Conservation (phyloP, 1,140 invertebrate species). For the Drosophila cardini region DNA sequence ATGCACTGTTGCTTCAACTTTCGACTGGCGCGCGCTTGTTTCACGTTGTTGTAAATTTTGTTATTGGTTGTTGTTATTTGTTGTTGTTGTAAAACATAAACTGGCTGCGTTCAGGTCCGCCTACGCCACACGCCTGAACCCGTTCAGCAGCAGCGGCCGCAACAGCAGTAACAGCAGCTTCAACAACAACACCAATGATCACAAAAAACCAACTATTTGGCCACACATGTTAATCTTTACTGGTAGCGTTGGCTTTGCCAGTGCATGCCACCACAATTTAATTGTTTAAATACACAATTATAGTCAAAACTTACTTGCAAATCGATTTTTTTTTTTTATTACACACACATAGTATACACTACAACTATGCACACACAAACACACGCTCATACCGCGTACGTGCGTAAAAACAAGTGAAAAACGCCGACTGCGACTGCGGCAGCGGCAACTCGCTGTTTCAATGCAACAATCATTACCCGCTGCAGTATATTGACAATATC, state of each 20-base stretch:
- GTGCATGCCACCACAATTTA: slow-evolving; percentile 7
- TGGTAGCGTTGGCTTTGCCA: slow-evolving; percentile 16
- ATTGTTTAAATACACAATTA: slow-evolving; percentile 69
- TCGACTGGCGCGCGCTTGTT: slow-evolving; percentile 45
- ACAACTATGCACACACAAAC: slow-evolving; percentile 32
- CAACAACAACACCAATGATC: not conserved
- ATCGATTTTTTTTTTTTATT: slow-evolving; percentile 74
- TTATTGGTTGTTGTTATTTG: slow-evolving; percentile 8
- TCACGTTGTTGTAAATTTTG: slow-evolving; percentile 35
- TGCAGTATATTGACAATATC: not conserved
- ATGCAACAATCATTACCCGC: slow-evolving; percentile 9
- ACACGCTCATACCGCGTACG: slow-evolving; percentile 29
- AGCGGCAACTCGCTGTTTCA: slow-evolving; percentile 14
- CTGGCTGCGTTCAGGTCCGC: slow-evolving; percentile 68
- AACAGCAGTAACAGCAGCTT: slow-evolving; percentile 18
- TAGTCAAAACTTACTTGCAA: slow-evolving; percentile 65
- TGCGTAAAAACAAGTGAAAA: slow-evolving; percentile 77
- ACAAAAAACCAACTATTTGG: slow-evolving; percentile 31
- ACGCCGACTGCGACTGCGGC: slow-evolving; percentile 61
- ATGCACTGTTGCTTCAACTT: slow-evolving; percentile 64
- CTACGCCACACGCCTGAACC: slow-evolving; percentile 62
- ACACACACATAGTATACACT: slow-evolving; percentile 23
- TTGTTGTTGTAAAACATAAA: slow-evolving; percentile 46
- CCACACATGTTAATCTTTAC: slow-evolving; percentile 57
- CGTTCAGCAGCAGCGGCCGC: slow-evolving; percentile 51